phyloP scores from a whole-genome alignment of 2,888 invertebrate genomes.

The Diarsia brunnea region DNA sequence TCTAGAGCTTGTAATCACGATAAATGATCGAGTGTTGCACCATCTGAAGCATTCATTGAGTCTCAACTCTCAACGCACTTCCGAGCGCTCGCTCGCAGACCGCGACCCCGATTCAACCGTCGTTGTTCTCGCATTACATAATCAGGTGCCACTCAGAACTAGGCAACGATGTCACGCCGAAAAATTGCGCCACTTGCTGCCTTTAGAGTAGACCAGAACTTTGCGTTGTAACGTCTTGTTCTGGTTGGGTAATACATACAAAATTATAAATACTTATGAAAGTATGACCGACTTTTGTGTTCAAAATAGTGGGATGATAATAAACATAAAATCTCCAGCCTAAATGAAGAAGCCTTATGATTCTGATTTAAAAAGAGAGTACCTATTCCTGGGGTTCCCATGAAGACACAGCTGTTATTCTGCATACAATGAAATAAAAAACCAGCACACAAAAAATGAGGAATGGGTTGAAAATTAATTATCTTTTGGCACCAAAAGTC shows the following conservation, averaged over 20 bases:
- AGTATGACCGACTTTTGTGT: conserved; percentile 27
- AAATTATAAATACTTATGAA: conserved; percentile 30
- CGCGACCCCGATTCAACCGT: conserved; percentile 86
- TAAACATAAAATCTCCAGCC: neutral
- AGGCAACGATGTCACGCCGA: conserved; percentile 90
- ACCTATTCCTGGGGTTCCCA: neutral
- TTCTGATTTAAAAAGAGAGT: conserved; percentile 3
- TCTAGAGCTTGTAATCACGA: conserved; percentile 63
- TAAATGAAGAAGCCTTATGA: neutral
- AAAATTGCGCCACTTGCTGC: conserved; percentile 88
- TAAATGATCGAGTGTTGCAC: conserved; percentile 72
- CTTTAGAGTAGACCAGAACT: conserved; percentile 65
- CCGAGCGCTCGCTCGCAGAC: conserved; percentile 82
- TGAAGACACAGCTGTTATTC: conserved; percentile 9
- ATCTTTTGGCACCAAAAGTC: neutral
- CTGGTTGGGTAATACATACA: conserved; percentile 57
- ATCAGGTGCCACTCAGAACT: conserved; percentile 87
- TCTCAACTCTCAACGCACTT: conserved; percentile 75
- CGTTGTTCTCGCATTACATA: conserved; percentile 89
- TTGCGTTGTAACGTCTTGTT: conserved; percentile 58
- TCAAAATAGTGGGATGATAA: neutral
- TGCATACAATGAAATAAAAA: conserved; percentile 8
- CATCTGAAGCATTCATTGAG: conserved; percentile 66
- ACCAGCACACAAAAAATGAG: neutral
- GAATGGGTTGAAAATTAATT: neutral